Base-by-base conservation (phyloP, 2,888 invertebrate species). In the Epiperipatus broadwayi region DNA sequence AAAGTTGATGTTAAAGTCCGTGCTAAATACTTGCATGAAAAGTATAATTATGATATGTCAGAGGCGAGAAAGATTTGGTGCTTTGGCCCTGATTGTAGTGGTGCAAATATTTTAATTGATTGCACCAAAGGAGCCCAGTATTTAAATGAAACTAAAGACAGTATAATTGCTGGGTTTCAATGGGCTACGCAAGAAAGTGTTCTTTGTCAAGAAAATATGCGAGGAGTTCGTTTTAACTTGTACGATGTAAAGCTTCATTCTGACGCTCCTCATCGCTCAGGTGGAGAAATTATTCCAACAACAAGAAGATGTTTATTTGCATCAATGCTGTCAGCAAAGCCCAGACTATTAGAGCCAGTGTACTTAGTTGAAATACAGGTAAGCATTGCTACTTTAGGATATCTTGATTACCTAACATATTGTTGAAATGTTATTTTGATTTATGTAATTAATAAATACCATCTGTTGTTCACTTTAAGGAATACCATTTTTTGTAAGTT, bases 111-210 rank as follows among this genome's bases (percentile, higher is more conserved):
- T 50, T 68, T 99, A 50, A 73, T 95, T 47, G 97, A 99, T 69
- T 89, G 89, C 65, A 85, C 95, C 51, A 97, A 99, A 71, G 97
- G 97, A 67, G 97, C 97, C 47, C 97, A 99, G 65, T 99, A 97
- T 66, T 73, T 99, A 48, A 97, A 97, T 60, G 97, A 99, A 73
- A 95, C 99, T 68, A 99, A 99, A 71, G 97, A 99, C 65, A 89
- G 87, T 2, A 87, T 93, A 42, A 84, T 91, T 36, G 91, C 91
- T 55, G 93, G 93, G 49, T 95, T 95, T 77, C 91, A 89, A 62
- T 99, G 97, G 97, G 97, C 97, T 40, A 78, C 93, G 48, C 97
- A 97, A 67, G 97, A 95, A 61, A 93, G 97, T 61, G 93, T 93
- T 35, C 71, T 99, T 56, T 85, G 89, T 49, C 97, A 99, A 65